Evolutionary conservation across 2,888 invertebrate genomes (phyloP), one percentile per base, ranked within the genome.

Genomic region (Allygus modestus): DNA sequence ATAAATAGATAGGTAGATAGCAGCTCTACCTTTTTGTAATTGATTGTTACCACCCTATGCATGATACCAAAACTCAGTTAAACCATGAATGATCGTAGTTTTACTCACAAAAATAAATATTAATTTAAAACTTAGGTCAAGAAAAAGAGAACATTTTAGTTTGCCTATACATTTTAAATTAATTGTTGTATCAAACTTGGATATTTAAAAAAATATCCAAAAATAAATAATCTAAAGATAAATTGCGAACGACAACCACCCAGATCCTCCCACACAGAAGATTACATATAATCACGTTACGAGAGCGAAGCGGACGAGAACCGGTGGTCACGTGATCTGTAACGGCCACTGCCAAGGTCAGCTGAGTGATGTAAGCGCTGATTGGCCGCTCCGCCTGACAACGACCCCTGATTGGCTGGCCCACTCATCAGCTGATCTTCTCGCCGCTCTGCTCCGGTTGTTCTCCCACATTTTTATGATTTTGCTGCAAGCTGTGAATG

Each of bases 271-370:
- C 65, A 26, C 65, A 28, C 65, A 4, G 54, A 7, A 28, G 65
- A 31, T 65, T 65, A 65, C 65, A 12, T 28, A 0, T 0, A 9
- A 17, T 65, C 65, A 31, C 65, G 65, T 65, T 28, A 65, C 65
- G 65, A 65, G 65, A 65, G 65, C 65, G 20, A n/a, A 58, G 23
- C 58, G 20, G 58, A 7, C 9, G 58, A n/a, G 23, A 11, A 54
- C 54, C 65, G 31, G 31, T 28, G 28, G 65, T 65, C 65, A 65
- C 65, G 65, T 65, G 65, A 65, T 31, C 65, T 31, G 58, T 58
- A 65, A 28, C 65, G 65, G 65, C 65, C 65, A 65, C 65, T 65
- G 65, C 31, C 65, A 65, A 65, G 65, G 65, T 65, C 65, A 23
- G 58, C 23, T 5, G 65, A 31, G 54, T 65, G 9, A 65, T 65